Percentiles rank a stretch among this genome's conserved stretches.
These are phyloP conservation scores for Plecotus auritus DNA, from an alignment of 2,113 vertebrate genomes.

Conservation along the genomic window DNA sequence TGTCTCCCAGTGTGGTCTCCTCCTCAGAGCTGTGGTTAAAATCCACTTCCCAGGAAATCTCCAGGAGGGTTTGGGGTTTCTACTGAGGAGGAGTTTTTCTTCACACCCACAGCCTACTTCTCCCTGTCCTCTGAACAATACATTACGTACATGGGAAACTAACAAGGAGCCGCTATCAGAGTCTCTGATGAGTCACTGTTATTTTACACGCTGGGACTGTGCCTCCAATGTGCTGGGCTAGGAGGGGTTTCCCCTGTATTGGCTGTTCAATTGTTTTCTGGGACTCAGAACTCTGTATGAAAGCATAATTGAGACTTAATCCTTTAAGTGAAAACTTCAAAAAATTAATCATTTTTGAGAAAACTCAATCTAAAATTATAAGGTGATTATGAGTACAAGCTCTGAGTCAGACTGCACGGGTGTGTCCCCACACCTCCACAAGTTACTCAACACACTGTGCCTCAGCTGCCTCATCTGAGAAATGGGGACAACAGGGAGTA, in stretches of 20 bases:
- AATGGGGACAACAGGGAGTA: not conserved
- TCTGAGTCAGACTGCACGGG: not conserved
- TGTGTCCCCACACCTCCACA: not conserved
- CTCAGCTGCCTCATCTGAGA: not conserved
- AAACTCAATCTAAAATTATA: not conserved
- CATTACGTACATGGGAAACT: rapidly evolving
- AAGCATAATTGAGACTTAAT: not conserved
- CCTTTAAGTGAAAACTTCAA: not conserved
- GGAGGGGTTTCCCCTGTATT: not conserved
- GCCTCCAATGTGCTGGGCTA: not conserved
- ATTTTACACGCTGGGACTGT: not conserved
- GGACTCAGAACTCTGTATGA: not conserved
- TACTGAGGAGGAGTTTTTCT: not conserved
- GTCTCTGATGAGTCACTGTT: too few relatives aligned
- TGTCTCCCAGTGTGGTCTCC: not conserved
- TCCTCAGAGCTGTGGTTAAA: not conserved
- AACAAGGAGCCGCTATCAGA: not conserved
- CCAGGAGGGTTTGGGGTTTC: not conserved
- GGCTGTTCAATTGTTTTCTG: not conserved
- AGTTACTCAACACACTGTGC: not conserved
- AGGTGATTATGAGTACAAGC: not conserved
- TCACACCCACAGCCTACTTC: not conserved
- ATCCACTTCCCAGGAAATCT: not conserved
- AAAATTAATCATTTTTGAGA: not conserved
- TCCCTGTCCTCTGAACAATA: not conserved